Conservation (phyloP, 2,888 invertebrate species). For the Drosophila niveifrons region DNA sequence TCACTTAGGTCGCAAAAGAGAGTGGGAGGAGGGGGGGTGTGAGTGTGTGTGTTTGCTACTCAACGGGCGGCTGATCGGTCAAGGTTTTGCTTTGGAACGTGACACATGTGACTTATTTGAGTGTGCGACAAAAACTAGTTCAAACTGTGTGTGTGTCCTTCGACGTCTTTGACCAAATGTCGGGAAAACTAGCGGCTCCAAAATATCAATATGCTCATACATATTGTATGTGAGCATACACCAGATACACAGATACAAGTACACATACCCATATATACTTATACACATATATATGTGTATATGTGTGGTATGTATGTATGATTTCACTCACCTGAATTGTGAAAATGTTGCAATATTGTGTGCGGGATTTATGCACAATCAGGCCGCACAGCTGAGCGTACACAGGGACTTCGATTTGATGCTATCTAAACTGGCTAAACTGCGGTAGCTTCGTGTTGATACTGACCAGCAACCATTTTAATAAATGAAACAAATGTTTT, state of each 20-base stretch:
- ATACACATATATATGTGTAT: conserved; percentile 1
- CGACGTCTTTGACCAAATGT: conserved; percentile 31
- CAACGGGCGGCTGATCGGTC: conserved; percentile 67
- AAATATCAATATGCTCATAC: conserved; percentile 46
- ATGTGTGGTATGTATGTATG: conserved; percentile 37
- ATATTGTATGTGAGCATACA: conserved; percentile 24
- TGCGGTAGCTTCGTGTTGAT: conserved; percentile 25
- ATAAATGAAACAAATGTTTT: conserved; percentile 68
- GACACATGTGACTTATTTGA: conserved; percentile 56
- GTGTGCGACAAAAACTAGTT: conserved; percentile 54
- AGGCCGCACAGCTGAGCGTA: conserved; percentile 33
- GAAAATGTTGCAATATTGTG: conserved; percentile 72
- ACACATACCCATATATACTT: conserved; percentile 22
- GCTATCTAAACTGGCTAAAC: conserved; percentile 48
- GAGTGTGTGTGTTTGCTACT: conserved; percentile 9
- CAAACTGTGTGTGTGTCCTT: conserved; percentile 56
- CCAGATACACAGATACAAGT: conserved; percentile 23
- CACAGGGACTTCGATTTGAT: conserved; percentile 34
- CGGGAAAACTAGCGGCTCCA: conserved; percentile 53
- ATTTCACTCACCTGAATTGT: conserved; percentile 67
- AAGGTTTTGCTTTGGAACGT: conserved; percentile 70
- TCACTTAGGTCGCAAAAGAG: not conserved
- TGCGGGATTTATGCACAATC: conserved; percentile 43
- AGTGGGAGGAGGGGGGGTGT: not conserved
- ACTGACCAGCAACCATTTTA: conserved; percentile 60